phyloP scores from a whole-genome alignment of 2,888 invertebrate species.

The Hyposoter didymator region DNA sequence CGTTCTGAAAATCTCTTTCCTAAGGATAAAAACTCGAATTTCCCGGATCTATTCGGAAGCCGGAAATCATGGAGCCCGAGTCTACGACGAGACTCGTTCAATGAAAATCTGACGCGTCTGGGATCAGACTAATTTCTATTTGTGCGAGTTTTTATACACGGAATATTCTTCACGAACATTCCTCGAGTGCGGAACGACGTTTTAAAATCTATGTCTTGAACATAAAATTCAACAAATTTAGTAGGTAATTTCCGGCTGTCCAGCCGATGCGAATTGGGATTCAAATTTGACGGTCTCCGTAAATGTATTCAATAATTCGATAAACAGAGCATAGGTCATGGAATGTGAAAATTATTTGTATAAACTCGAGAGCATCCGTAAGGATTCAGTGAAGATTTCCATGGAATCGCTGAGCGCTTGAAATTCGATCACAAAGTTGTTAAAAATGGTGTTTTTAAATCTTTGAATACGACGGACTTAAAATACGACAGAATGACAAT shows the following conservation, averaged over 20 bases:
- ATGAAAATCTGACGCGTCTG: neutral
- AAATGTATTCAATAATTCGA: neutral
- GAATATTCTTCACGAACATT: conserved; percentile 61
- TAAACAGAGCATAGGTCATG: neutral
- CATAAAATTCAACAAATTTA: conserved; percentile 1
- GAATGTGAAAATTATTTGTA: neutral
- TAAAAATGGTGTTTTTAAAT: too few relatives aligned
- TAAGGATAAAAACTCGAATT: too few relatives aligned
- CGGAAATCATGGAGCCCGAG: too few relatives aligned
- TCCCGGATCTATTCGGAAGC: too few relatives aligned
- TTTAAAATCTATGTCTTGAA: neutral
- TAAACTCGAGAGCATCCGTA: too few relatives aligned
- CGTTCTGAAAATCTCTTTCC: too few relatives aligned
- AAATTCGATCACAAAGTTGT: neutral
- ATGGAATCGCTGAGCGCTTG: neutral
- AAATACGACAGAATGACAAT: conserved; percentile 55
- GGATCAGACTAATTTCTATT: conserved; percentile 39
- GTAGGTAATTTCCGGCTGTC: neutral
- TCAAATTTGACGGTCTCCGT: neutral
- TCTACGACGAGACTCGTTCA: neutral
- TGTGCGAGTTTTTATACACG: conserved; percentile 48
- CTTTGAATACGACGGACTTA: too few relatives aligned
- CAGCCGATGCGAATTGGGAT: neutral
- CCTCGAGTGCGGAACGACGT: conserved; percentile 41
- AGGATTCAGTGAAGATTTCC: neutral